These are phyloP conservation scores for Oppia nitens DNA, from an alignment of 1,140 invertebrate species.

Conservation along the genomic window DNA sequence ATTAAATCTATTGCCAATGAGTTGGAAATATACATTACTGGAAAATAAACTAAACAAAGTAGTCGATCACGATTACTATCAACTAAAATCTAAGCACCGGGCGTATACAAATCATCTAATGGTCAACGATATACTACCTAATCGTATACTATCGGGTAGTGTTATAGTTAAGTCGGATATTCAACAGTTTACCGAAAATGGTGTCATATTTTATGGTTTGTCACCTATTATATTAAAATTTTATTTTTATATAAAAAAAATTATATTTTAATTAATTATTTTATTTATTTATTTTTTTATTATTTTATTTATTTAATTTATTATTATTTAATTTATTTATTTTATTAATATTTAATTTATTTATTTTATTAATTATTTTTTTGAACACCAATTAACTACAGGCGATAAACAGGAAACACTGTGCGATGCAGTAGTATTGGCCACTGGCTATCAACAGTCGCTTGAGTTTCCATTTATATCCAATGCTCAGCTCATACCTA, in stretches of 20 bases:
- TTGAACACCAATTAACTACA: slow-evolving; percentile 17
- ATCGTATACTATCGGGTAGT: slow-evolving; percentile 33
- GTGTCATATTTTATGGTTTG: slow-evolving; percentile 27
- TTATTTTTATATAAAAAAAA: too few species aligned
- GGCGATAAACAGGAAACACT: slow-evolving; percentile 22
- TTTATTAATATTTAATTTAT: background rate
- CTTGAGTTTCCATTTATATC: slow-evolving; percentile 29
- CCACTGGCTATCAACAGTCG: slow-evolving; percentile 30
- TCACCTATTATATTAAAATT: too few species aligned
- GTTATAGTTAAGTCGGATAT: slow-evolving; percentile 31
- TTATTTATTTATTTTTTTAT: too few species aligned
- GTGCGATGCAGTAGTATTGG: slow-evolving; percentile 27
- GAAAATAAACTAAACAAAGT: slow-evolving; percentile 21
- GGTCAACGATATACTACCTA: slow-evolving; percentile 36
- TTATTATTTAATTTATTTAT: too few species aligned
- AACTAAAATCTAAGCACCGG: slow-evolving; percentile 31
- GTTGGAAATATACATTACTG: slow-evolving; percentile 11
- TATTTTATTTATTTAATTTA: too few species aligned
- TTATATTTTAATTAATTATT: too few species aligned
- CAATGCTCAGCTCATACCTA: slow-evolving; percentile 18
- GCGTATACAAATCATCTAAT: slow-evolving; percentile 35
- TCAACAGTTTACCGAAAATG: slow-evolving; percentile 25
- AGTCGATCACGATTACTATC: slow-evolving; percentile 34
- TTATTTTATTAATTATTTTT: background rate
- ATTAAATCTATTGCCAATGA: slow-evolving; percentile 17